A percentile compares a stretch with the other conserved stretches of the same genome.
Conservation (phyloP, 2,113 vertebrate species). For the Acanthisitta chloris region DNA sequence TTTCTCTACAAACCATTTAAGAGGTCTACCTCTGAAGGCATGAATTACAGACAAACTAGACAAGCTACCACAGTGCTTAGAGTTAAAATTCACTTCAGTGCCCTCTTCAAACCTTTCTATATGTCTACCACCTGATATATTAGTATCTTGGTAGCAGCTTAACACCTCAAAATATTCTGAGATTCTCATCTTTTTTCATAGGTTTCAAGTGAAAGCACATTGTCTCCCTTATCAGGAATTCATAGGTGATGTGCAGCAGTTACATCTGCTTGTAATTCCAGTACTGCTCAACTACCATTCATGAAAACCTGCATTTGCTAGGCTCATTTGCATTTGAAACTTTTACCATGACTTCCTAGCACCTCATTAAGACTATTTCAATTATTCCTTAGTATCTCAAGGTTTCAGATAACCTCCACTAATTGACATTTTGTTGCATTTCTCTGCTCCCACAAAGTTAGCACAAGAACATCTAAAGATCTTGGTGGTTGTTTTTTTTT, state of each 20-base stretch:
- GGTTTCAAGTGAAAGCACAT: background rate
- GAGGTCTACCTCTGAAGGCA: background rate
- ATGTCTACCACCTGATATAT: background rate
- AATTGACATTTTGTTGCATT: background rate
- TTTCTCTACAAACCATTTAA: background rate
- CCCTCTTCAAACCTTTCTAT: background rate
- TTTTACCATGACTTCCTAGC: background rate
- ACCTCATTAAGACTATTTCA: background rate
- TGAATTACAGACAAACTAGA: background rate
- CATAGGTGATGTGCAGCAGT: accelerated
- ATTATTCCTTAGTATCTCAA: background rate
- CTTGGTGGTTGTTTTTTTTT: background rate
- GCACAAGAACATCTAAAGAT: background rate
- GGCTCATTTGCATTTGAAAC: background rate
- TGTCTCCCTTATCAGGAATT: background rate
- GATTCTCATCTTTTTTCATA: background rate
- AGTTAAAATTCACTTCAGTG: background rate
- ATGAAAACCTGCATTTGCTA: background rate
- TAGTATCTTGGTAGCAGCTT: background rate
- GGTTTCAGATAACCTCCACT: background rate
- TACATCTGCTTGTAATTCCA: background rate
- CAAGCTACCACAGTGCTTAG: background rate
- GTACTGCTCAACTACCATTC: background rate
- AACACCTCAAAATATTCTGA: background rate
- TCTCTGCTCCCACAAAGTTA: background rate